Base-by-base conservation (phyloP, 2,113 vertebrate species). In the Scytalopus superciliaris region DNA sequence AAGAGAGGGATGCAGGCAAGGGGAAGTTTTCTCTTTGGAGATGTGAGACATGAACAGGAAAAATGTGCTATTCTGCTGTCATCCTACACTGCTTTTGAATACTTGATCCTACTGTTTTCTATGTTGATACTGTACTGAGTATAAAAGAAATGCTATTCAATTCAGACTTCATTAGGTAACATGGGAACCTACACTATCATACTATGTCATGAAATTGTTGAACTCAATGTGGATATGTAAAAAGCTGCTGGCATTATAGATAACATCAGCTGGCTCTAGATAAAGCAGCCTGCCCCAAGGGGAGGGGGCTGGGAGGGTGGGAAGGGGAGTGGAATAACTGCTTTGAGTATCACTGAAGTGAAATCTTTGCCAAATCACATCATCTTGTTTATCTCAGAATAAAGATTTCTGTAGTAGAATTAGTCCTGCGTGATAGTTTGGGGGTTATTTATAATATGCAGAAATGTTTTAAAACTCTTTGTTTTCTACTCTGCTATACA, bases 251-350 rank as follows among this genome's bases (percentile, higher is more conserved):
- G 85, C 68, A 21, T 86, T 66, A 59, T 0, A 90, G 92, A 95
- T 94, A 95, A 86, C 76, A 96, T 95, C 93, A 81, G 60, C 73
- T 96, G 92, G 72, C 93, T 86, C 56, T 39, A 72, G 87, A 93
- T 77, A 94, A 95, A 95, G 72, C 74, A 83, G 66, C 25, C 68
- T 88, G 70, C 28, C 52, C 42, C 35, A 55, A 17, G 47, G 35
- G 88, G 33, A 90, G 45, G 19, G 39, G 40, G 33, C 53, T 44
- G 27, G 66, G 60, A 91, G 35, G 16, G 4, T 69, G 63, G 35
- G 62, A 78, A 62, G 28, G 37, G 63, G 63, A 80, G 33, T 55
- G 53, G 70, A 96, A 76, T 45, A 76, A 75, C n/a, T 2, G 1
- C 57, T 94, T 52, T 31, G 19, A 74, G 35, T 47, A 53, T 49